Evolutionary conservation across 2,888 invertebrate species (phyloP).

Genomic region (Latrodectus elegans): DNA sequence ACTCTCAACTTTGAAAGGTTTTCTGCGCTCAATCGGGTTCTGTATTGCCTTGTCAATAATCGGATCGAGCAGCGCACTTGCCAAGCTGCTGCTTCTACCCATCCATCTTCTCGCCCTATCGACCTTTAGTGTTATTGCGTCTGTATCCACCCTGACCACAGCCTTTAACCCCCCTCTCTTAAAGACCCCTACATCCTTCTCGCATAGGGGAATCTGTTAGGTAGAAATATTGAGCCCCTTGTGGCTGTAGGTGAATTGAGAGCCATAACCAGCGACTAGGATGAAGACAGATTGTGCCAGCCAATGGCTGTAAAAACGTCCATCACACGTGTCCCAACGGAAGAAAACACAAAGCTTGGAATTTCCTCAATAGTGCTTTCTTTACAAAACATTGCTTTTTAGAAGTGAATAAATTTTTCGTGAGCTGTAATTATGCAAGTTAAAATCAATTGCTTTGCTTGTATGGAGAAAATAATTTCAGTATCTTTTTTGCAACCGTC

Average conservation of each 20-base stretch:
- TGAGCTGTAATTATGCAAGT: too few relatives aligned
- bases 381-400: too few relatives aligned
- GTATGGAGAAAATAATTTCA: too few relatives aligned
- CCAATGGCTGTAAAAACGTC: constrained; percentile 44
- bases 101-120: constrained; percentile 69
- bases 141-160: constrained; percentile 65
- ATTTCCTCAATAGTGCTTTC: constrained; percentile 16
- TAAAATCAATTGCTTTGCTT: too few relatives aligned
- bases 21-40: constrained; percentile 67
- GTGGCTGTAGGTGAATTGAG: constrained; percentile 62
- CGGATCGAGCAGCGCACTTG: constrained; percentile 29
- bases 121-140: constrained; percentile 69
- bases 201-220: not conserved
- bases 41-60: constrained; percentile 69
- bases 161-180: constrained; percentile 10
- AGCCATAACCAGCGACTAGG: constrained; percentile 53
- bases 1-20: constrained; percentile 56
- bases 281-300: constrained; percentile 53
- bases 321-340: constrained; percentile 32
- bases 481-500: too few relatives aligned
- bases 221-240: constrained; percentile 62
- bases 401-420: too few relatives aligned
- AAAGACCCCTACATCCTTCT: not conserved
- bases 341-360: constrained; percentile 31
- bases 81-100: constrained; percentile 52